Conservation (phyloP, 2,113 vertebrate genomes). For the Scalopus aquaticus region DNA sequence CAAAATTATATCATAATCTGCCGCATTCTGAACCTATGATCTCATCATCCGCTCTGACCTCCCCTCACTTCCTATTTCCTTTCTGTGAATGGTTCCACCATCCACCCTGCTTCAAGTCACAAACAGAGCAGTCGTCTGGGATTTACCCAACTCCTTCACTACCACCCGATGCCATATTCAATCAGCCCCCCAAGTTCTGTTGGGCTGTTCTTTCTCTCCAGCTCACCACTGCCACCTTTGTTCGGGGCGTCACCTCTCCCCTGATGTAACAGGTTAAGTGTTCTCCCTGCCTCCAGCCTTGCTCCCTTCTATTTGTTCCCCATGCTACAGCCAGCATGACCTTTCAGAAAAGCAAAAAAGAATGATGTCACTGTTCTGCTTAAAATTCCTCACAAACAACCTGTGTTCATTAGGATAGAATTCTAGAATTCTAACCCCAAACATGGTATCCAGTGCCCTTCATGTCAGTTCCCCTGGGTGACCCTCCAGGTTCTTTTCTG, state of each 20-base stretch:
- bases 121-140: not conserved
- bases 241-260: not conserved
- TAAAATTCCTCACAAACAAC: not conserved
- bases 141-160: not conserved
- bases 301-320: not conserved
- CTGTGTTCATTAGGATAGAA: not conserved
- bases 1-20: not conserved
- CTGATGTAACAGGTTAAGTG: not conserved
- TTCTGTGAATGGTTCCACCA: not conserved
- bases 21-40: not conserved
- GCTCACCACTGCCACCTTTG: too few species aligned
- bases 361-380: not conserved
- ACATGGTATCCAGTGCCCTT: not conserved
- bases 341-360: not conserved
- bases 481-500: not conserved
- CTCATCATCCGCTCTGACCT: not conserved
- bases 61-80: not conserved
- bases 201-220: not conserved
- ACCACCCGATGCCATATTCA: not conserved
- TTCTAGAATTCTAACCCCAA: not conserved
- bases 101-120: not conserved
- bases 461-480: not conserved
- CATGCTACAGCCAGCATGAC: not conserved
- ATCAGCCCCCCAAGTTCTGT: not conserved
- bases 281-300: not conserved